These are phyloP conservation scores for Rhyacophila evoluta DNA, from an alignment of 2,888 invertebrate species.

Conservation along the genomic window DNA sequence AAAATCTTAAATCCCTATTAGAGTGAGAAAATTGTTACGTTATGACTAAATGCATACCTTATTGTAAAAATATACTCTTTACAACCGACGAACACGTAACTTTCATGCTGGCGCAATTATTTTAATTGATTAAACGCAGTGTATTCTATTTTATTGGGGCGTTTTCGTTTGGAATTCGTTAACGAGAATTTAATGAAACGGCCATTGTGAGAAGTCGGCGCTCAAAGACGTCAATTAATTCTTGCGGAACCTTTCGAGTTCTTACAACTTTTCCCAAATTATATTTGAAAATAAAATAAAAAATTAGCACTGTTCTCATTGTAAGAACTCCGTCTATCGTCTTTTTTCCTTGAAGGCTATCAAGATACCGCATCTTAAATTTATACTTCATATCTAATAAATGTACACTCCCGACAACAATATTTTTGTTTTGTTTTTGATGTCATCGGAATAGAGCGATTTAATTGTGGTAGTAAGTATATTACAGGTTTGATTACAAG, in stretches of 20 bases:
- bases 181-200: slow-evolving; percentile 12
- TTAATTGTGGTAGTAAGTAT: no score
- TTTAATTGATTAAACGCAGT: slow-evolving; percentile 22
- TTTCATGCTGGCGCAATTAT: background rate
- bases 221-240: background rate
- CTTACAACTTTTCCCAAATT: background rate
- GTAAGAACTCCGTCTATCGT: no score
- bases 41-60: background rate
- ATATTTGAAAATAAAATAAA: no score
- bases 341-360: no score
- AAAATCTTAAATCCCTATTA: background rate
- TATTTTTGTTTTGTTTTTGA: no score
- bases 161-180: slow-evolving; percentile 21
- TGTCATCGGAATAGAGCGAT: no score
- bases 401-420: no score
- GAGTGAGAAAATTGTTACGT: no score
- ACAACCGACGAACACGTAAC: background rate
- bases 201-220: background rate
- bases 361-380: no score
- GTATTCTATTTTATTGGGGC: slow-evolving; percentile 22
- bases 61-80: background rate
- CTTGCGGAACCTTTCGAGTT: background rate
- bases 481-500: no score
- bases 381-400: no score
- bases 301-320: no score